A percentile compares a stretch with the other conserved stretches of the same genome.
phyloP scores from a whole-genome alignment of 2,797 vertebrate genomes.

The Cygnus olor region DNA sequence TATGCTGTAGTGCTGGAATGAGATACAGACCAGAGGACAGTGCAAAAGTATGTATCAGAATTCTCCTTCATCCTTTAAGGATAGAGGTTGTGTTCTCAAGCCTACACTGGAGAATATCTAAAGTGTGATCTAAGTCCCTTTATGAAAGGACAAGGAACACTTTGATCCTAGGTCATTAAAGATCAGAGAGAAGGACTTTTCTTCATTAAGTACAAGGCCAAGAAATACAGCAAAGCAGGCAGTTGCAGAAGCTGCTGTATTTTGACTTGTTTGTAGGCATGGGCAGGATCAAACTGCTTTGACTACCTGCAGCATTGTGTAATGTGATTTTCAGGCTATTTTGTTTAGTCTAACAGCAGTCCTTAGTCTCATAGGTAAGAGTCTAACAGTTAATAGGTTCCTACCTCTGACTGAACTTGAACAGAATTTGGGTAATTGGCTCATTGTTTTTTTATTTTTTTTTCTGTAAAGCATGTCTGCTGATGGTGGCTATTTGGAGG shows the following conservation, averaged over 20 bases:
- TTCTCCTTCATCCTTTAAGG: neutral
- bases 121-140: neutral
- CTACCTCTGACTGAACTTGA: neutral
- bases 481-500: neutral
- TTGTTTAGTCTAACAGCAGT: neutral
- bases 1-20: neutral
- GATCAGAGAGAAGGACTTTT: neutral
- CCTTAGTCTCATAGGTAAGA: neutral
- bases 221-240: neutral
- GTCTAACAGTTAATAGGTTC: neutral
- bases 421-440: neutral
- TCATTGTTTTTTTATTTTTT: neutral
- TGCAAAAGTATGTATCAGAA: neutral
- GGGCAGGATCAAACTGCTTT: neutral
- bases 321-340: neutral
- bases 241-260: neutral
- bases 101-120: neutral
- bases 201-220: neutral
- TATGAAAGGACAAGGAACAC: neutral
- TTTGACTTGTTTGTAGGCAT: neutral
- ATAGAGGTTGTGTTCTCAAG: neutral
- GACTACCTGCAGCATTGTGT: neutral
- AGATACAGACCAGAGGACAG: neutral
- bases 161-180: neutral
- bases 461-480: neutral